These are phyloP conservation scores for Steinernema hermaphroditum DNA, from an alignment of 2,888 invertebrate species.

Conservation along the genomic window DNA sequence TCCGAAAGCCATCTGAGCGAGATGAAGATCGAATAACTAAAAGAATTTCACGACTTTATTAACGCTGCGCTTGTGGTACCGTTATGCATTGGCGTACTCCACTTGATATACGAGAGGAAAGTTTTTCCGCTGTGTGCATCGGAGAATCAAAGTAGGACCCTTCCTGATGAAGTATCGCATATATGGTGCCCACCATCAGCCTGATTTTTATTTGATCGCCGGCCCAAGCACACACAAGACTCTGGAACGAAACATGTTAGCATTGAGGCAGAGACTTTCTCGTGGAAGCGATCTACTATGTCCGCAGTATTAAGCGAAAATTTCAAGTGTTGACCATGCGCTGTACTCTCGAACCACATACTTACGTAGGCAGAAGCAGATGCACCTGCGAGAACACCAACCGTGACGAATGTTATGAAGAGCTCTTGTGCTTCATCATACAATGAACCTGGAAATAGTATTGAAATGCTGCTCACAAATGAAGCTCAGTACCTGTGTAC, in stretches of 20 bases:
- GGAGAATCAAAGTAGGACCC: constrained; percentile 9
- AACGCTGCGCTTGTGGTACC: no score
- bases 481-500: background rate
- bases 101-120: background rate
- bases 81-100: no score
- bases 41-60: no score
- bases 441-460: background rate
- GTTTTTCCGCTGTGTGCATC: background rate
- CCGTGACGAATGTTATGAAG: background rate
- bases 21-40: background rate
- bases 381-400: background rate
- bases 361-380: background rate
- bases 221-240: background rate
- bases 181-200: background rate
- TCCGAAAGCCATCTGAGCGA: background rate
- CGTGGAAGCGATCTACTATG: no score
- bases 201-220: background rate
- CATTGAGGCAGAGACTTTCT: no score
- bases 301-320: no score
- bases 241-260: no score
- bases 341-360: no score
- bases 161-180: background rate
- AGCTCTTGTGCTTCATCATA: background rate
- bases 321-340: no score
- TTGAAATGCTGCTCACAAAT: background rate